phyloP scores from a whole-genome alignment of 1,140 invertebrate species.

The Drosophila fuyamai region DNA sequence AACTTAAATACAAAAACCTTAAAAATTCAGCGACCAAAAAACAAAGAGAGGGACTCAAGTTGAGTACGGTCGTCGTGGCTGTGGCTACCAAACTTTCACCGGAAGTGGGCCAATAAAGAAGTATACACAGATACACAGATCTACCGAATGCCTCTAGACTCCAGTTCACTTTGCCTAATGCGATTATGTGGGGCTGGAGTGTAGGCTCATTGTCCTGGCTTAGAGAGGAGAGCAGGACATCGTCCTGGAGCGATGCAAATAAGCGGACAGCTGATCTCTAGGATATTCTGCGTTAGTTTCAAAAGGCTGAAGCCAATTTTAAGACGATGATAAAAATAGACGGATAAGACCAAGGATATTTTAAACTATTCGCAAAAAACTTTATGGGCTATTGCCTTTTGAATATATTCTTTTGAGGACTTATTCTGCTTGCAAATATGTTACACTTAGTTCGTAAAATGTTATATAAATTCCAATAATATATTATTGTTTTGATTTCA shows the following conservation, averaged over 20 bases:
- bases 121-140: constrained; percentile 8
- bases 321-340: not conserved
- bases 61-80: constrained; percentile 14
- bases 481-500: no score
- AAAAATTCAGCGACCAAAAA: constrained; percentile 7
- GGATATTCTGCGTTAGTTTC: not conserved
- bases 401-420: no score
- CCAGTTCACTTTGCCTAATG: constrained; percentile 60
- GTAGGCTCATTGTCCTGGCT: constrained; percentile 1
- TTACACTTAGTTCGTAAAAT: no score
- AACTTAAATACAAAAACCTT: constrained; percentile 26
- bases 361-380: no score
- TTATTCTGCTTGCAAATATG: no score
- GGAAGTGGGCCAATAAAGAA: constrained; percentile 39
- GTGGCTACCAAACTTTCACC: constrained; percentile 27
- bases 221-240: not conserved
- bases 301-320: not conserved
- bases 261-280: constrained; percentile 1
- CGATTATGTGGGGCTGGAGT: constrained; percentile 52
- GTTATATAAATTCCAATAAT: no score
- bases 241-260: constrained; percentile 7
- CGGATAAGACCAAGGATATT: no score
- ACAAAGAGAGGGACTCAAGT: constrained; percentile 30
- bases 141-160: constrained; percentile 30
- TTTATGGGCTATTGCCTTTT: no score